A percentile compares a stretch with the other conserved stretches of the same genome.
phyloP scores from a whole-genome alignment of 2,113 vertebrate species.

The Actenoides hombroni region DNA sequence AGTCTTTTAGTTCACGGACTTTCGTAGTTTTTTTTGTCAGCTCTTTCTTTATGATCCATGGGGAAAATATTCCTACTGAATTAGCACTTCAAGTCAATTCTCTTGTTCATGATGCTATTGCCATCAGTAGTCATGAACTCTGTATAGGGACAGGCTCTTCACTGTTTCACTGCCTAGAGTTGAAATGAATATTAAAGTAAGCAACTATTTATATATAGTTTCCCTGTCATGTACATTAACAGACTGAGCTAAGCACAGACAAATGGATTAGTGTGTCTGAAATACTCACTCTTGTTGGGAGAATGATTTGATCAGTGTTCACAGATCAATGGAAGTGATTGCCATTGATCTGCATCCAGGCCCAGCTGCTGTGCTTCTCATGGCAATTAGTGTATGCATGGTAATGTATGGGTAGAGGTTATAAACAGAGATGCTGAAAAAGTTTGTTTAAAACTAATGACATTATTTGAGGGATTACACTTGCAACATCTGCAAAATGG shows the following conservation, averaged over 20 bases:
- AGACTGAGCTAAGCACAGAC: background rate
- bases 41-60: background rate
- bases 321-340: background rate
- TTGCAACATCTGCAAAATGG: background rate
- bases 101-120: background rate
- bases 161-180: background rate
- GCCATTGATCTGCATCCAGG: background rate
- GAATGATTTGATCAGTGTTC: background rate
- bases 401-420: background rate
- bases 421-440: background rate
- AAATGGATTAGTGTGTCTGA: background rate
- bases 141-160: background rate
- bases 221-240: background rate
- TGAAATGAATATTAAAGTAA: background rate
- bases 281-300: background rate
- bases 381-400: background rate
- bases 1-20: background rate
- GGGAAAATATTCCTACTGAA: background rate
- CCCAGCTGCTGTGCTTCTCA: background rate
- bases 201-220: background rate
- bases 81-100: background rate
- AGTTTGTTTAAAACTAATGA: background rate
- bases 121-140: background rate
- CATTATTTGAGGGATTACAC: background rate
- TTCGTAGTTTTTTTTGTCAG: background rate